Conservation (phyloP, 1,140 invertebrate genomes). For the Psix sp. region DNA sequence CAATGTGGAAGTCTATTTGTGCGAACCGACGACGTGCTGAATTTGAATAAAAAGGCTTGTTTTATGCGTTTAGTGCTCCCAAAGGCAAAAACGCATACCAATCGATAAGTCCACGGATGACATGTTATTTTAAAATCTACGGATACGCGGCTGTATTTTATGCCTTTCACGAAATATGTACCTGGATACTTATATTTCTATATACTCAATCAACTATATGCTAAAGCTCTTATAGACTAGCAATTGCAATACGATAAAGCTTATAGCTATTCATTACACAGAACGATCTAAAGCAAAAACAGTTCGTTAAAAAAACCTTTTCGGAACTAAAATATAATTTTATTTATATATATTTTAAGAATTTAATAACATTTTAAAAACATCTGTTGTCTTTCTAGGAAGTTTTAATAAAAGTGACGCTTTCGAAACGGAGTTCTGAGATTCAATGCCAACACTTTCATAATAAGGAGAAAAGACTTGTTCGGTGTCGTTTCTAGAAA, state of each 20-base stretch:
- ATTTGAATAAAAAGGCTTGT: slow-evolving; percentile 30
- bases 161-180: slow-evolving; percentile 47
- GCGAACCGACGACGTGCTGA: slow-evolving; percentile 14
- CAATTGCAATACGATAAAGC: too few relatives aligned
- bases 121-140: slow-evolving; percentile 23
- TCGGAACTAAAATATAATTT: neutral
- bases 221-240: too few relatives aligned
- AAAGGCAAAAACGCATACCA: slow-evolving; percentile 43
- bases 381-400: slow-evolving; percentile 25
- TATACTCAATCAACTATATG: too few relatives aligned
- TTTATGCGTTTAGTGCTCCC: slow-evolving; percentile 35
- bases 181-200: too few relatives aligned
- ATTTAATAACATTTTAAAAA: neutral
- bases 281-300: too few relatives aligned
- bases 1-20: too few relatives aligned
- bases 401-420: slow-evolving; percentile 15
- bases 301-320: neutral
- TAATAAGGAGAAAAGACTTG: slow-evolving; percentile 13
- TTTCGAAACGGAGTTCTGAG: slow-evolving; percentile 10
- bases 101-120: slow-evolving; percentile 40
- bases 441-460: slow-evolving; percentile 27
- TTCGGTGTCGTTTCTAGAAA: slow-evolving; percentile 29
- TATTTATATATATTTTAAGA: neutral
- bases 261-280: too few relatives aligned
- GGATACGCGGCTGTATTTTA: slow-evolving; percentile 35